Evolutionary conservation across 2,797 vertebrate species (phyloP), one percentile per base, ranked within the genome.

Genomic region (Okamejei kenojei): DNA sequence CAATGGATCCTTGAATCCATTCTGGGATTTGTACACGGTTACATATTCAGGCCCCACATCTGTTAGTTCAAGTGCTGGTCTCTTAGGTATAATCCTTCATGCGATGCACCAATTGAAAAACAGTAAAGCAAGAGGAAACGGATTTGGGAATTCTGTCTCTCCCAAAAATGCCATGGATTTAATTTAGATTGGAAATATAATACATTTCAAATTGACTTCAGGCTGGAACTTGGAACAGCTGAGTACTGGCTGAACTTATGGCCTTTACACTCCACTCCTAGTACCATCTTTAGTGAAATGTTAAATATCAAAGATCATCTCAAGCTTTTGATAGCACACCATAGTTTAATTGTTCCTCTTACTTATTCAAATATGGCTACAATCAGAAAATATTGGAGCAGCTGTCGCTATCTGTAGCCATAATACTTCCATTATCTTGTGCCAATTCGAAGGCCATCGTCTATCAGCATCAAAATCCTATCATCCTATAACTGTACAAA

Each of bases 311-410:
- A 76, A 54, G 21, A 92, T 84, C 38, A 84, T 19, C 61, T 84
- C 10, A 11, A 84, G 81, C 54, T 54, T 61, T 54, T 84, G 54
- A 84, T 29, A 74, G 23, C 26, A 29, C 65, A 76, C 73, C 11
- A 68, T 1, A 11, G 0, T 7, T 93, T 63, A 90, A 79, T 65
- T 93, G 76, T 93, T 94, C 95, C 95, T 94, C 81, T 32, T 93
- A 94, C 93, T 76, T 76, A 45, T 82, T 58, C 93, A 93, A 78
- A 93, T 91, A 82, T 94, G 93, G 93, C 54, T 93, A 95, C 95
- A 96, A 97, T 97, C 96, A 96, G 95, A 95, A 96, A 95, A 96
- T 96, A 96, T 96, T 95, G 93, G 96, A 96, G 96, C 97, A 96
- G 96, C 97, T 96, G 96, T 96, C 96, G 97, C 94, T 94, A 6